Conservation (phyloP, 2,888 invertebrate genomes). For the Marasmarcha lunaedactyla region DNA sequence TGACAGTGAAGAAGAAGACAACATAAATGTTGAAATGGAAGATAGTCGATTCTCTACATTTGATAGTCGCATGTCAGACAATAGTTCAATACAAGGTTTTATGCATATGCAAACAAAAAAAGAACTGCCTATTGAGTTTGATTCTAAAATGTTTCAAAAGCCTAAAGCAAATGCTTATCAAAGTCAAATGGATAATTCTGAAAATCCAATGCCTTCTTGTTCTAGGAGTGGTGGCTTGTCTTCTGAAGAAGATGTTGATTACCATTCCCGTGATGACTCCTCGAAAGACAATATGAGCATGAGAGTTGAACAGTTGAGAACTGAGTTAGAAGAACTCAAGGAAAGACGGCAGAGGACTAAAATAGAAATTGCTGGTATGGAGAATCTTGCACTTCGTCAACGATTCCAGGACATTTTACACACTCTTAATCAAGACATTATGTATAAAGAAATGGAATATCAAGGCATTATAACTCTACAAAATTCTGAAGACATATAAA, state of each 20-base stretch:
- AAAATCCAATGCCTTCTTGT: slow-evolving; percentile 25
- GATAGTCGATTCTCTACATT: slow-evolving; percentile 82
- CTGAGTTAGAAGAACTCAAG: slow-evolving; percentile 81
- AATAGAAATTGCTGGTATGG: slow-evolving; percentile 85
- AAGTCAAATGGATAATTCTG: slow-evolving; percentile 23
- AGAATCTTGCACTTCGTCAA: slow-evolving; percentile 85
- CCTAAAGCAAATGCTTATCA: slow-evolving; percentile 25
- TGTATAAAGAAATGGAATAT: slow-evolving; percentile 81
- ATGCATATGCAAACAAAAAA: slow-evolving; percentile 19
- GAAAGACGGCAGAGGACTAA: slow-evolving; percentile 83
- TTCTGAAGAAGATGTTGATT: slow-evolving; percentile 44
- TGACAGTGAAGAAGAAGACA: slow-evolving; percentile 89
- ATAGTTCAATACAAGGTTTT: slow-evolving; percentile 37
- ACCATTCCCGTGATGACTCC: slow-evolving; percentile 29
- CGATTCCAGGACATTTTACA: slow-evolving; percentile 86
- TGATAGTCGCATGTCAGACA: slow-evolving; percentile 75
- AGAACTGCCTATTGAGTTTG: slow-evolving; percentile 37
- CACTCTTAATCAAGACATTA: slow-evolving; percentile 81
- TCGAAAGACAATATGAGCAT: slow-evolving; percentile 67
- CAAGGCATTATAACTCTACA: slow-evolving; percentile 49
- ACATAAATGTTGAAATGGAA: slow-evolving; percentile 82
- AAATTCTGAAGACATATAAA: slow-evolving; percentile 51
- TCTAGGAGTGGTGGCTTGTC: slow-evolving; percentile 31
- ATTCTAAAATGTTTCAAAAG: slow-evolving; percentile 41
- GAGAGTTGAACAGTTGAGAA: slow-evolving; percentile 78